Percentiles rank a stretch among this genome's conserved stretches.
Conservation (phyloP, 2,888 invertebrate genomes). For the Cerastoderma edule region DNA sequence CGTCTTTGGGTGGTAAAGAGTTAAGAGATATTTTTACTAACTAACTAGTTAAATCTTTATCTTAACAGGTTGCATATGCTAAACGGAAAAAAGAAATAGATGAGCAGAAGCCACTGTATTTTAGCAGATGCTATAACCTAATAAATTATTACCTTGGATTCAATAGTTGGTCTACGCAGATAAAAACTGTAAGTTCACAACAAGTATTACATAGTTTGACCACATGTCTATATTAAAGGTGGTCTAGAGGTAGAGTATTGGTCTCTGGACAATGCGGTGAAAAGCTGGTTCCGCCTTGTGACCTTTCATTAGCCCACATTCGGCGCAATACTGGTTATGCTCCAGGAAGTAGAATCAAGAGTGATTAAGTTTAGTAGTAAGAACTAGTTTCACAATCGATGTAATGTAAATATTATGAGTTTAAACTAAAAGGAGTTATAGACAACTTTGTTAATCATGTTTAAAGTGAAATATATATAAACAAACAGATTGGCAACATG, state of each 20-base stretch:
- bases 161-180: conserved; percentile 75
- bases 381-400: too few relatives aligned
- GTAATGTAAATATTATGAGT: too few relatives aligned
- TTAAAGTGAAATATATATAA: too few relatives aligned
- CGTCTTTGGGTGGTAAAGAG: neutral
- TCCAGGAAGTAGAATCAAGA: neutral
- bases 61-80: conserved; percentile 69
- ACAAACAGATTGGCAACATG: too few relatives aligned
- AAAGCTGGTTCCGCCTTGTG: neutral
- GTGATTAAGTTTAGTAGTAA: neutral
- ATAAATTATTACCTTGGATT: conserved; percentile 78
- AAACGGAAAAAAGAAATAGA: conserved; percentile 63
- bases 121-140: conserved; percentile 75
- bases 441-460: too few relatives aligned
- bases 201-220: neutral
- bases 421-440: too few relatives aligned
- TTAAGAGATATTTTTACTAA: neutral
- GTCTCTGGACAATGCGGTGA: neutral
- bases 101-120: conserved; percentile 58
- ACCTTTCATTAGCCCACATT: neutral
- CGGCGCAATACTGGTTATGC: neutral
- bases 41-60: neutral
- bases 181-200: conserved; percentile 64
- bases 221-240: neutral
- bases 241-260: neutral